These are phyloP conservation scores for Genyomyrus donnyi DNA, from an alignment of 2,113 vertebrate genomes.

Conservation along the genomic window DNA sequence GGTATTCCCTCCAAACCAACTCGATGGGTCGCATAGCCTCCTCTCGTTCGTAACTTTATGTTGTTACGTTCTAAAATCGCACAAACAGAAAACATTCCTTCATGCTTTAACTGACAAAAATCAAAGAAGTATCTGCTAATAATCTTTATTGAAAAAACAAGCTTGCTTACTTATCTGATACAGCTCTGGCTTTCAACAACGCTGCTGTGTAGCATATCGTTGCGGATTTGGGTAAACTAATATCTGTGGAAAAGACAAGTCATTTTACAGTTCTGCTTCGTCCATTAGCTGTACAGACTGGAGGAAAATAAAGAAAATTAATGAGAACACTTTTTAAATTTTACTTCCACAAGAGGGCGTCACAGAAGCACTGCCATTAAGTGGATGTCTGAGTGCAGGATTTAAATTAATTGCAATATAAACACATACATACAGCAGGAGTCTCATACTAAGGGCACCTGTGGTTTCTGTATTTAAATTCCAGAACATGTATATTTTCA, in stretches of 20 bases:
- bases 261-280: neutral
- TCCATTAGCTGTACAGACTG: conserved; percentile 16
- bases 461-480: neutral
- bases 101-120: neutral
- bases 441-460: neutral
- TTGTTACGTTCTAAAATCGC: neutral
- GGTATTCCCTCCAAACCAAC: too few species aligned
- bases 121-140: neutral
- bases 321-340: neutral
- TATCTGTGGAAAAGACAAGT: conserved; percentile 71
- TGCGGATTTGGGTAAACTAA: conserved; percentile 98
- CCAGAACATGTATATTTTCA: neutral
- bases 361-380: neutral
- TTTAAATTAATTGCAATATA: neutral
- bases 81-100: neutral
- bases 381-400: neutral
- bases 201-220: conserved; percentile 99
- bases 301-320: neutral
- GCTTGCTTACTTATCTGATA: conserved; percentile 96
- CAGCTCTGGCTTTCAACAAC: conserved; percentile 94
- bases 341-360: neutral
- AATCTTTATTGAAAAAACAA: neutral
- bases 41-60: too few species aligned
- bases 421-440: neutral
- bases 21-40: too few species aligned